Percentiles rank a stretch among this genome's conserved stretches.
Evolutionary conservation across 2,113 vertebrate genomes (phyloP).

Genomic region (Percina caprodes): DNA sequence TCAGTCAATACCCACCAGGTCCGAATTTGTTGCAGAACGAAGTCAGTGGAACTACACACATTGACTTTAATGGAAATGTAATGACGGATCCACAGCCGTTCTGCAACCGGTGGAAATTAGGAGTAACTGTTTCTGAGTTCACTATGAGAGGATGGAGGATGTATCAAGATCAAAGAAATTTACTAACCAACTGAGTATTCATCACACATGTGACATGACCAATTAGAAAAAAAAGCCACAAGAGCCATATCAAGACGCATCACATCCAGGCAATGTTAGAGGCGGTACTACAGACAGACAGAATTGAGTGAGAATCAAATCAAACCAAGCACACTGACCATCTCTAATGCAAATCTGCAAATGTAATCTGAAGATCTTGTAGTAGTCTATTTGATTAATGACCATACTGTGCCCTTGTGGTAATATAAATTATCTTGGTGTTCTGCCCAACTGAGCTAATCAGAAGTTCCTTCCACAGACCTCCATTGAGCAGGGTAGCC

Average conservation of each 20-base stretch:
- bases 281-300: neutral
- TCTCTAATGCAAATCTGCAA: neutral
- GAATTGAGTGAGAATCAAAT: neutral
- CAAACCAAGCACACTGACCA: neutral
- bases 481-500: slow-evolving; percentile 43
- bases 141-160: neutral
- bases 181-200: neutral
- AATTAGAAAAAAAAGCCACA: neutral
- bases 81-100: too few relatives aligned
- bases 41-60: too few relatives aligned
- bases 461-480: slow-evolving; percentile 49
- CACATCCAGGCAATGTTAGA: neutral
- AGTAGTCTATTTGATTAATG: slow-evolving; percentile 12
- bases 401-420: slow-evolving; percentile 20
- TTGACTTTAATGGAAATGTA: too few relatives aligned
- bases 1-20: too few relatives aligned
- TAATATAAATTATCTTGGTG: slow-evolving; percentile 66
- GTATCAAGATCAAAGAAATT: too few relatives aligned
- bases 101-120: too few relatives aligned
- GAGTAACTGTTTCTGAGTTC: neutral
- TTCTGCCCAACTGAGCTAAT: slow-evolving; percentile 55
- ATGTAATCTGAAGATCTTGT: slow-evolving; percentile 9
- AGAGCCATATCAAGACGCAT: neutral
- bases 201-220: neutral
- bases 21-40: too few relatives aligned